Conservation (phyloP, 2,113 vertebrate genomes). For the Seriola rivoliana region DNA sequence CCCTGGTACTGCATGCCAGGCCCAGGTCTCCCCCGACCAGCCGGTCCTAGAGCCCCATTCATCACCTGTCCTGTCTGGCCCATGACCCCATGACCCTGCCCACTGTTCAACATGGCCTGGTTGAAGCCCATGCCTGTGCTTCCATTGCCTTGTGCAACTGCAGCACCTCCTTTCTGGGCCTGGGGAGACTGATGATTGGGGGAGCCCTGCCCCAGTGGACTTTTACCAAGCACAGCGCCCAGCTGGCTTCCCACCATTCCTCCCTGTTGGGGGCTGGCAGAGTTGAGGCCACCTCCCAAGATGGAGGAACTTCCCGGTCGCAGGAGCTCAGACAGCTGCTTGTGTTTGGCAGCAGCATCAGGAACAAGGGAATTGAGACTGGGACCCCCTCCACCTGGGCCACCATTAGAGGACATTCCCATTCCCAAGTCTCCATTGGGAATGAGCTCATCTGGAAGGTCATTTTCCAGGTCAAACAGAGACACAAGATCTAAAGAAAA, state of each 20-base stretch:
- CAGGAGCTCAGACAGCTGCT: slow-evolving; percentile 97
- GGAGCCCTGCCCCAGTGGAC: slow-evolving; percentile 89
- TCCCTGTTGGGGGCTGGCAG: slow-evolving; percentile 87
- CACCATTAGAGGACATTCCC: slow-evolving; percentile 84
- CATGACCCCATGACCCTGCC: slow-evolving; percentile 91
- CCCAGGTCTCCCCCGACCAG: slow-evolving; percentile 90
- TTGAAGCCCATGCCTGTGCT: slow-evolving; percentile 90
- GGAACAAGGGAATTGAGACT: slow-evolving; percentile 88
- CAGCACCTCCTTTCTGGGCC: slow-evolving; percentile 89
- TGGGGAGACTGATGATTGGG: slow-evolving; percentile 90
- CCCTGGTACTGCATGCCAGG: slow-evolving; percentile 91
- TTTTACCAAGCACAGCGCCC: slow-evolving; percentile 90
- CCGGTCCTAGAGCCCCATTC: slow-evolving; percentile 92
- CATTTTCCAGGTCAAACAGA: slow-evolving; percentile 97
- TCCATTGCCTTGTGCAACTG: slow-evolving; percentile 88
- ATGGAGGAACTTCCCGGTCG: slow-evolving; percentile 89
- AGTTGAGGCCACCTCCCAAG: slow-evolving; percentile 87
- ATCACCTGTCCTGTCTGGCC: slow-evolving; percentile 93
- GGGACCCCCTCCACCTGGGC: slow-evolving; percentile 70
- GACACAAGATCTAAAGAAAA: slow-evolving; percentile 91
- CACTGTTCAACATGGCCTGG: slow-evolving; percentile 93
- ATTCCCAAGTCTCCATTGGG: slow-evolving; percentile 92
- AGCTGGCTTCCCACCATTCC: slow-evolving; percentile 88
- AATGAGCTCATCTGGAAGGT: slow-evolving; percentile 98
- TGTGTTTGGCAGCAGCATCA: slow-evolving; percentile 97